These are phyloP conservation scores for Orchestes rusci DNA, from an alignment of 2,888 invertebrate genomes.

Conservation along the genomic window DNA sequence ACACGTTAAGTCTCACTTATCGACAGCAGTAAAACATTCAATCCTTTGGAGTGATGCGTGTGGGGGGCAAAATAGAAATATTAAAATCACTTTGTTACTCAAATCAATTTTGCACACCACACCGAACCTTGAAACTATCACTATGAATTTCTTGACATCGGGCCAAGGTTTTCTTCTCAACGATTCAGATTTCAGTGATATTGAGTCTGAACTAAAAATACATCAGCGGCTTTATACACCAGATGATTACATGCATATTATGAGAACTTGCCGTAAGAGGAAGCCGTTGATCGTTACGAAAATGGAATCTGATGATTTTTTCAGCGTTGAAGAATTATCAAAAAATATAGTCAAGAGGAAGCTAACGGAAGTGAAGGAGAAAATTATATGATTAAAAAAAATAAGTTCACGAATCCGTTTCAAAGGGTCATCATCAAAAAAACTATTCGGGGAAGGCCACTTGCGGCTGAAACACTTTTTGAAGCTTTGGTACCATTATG, in stretches of 20 bases:
- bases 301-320: slow-evolving; percentile 10
- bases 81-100: slow-evolving; percentile 12
- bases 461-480: slow-evolving; percentile 11
- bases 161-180: slow-evolving; percentile 5
- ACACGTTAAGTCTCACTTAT: slow-evolving; percentile 12
- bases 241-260: slow-evolving; percentile 1
- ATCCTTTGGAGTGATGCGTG: slow-evolving; percentile 16
- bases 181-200: slow-evolving; percentile 10
- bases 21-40: slow-evolving; percentile 21
- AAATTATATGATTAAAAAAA: slow-evolving; percentile 12
- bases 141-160: slow-evolving; percentile 10
- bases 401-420: slow-evolving; percentile 7
- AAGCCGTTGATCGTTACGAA: slow-evolving; percentile 12
- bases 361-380: slow-evolving; percentile 6
- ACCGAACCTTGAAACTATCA: slow-evolving; percentile 8
- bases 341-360: slow-evolving; percentile 8
- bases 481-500: slow-evolving; percentile 15
- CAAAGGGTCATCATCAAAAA: slow-evolving; percentile 15
- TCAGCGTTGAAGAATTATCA: slow-evolving; percentile 7
- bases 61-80: slow-evolving; percentile 27
- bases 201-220: slow-evolving; percentile 12
- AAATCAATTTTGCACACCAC: slow-evolving; percentile 7
- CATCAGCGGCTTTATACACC: slow-evolving; percentile 9
- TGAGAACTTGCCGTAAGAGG: slow-evolving; percentile 17
- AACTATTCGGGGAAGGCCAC: slow-evolving; percentile 6